Conservation (phyloP, 1,140 invertebrate species). For the Zophobas atratus region DNA sequence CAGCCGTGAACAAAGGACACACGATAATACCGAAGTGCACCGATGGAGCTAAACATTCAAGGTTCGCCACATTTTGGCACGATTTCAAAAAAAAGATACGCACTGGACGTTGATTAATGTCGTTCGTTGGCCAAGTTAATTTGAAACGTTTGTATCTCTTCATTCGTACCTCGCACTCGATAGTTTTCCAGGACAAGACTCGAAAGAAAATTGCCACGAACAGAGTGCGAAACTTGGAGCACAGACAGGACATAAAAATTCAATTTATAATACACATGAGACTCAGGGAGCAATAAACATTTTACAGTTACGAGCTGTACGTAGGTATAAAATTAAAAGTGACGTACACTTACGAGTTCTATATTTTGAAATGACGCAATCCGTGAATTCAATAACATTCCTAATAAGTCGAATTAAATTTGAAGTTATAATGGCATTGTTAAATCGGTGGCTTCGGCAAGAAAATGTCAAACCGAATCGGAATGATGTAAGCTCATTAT, state of each 20-base stretch:
- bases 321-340: constrained; percentile 26
- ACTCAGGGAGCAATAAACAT: not conserved
- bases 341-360: constrained; percentile 22
- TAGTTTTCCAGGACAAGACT: constrained; percentile 26
- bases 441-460: not conserved
- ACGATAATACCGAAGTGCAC: constrained; percentile 12
- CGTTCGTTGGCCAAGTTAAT: constrained; percentile 42
- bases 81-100: constrained; percentile 22
- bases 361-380: constrained; percentile 20
- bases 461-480: too few relatives aligned
- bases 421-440: not conserved
- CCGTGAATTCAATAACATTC: not conserved
- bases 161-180: constrained; percentile 20
- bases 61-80: constrained; percentile 32
- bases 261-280: constrained; percentile 8
- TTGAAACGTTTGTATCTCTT: constrained; percentile 25
- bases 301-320: constrained; percentile 21
- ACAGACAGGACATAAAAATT: constrained; percentile 1
- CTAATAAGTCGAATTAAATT: not conserved
- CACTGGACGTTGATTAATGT: constrained; percentile 34
- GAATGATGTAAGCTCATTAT: too few relatives aligned
- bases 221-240: too few relatives aligned
- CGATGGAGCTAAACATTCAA: not conserved
- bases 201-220: constrained; percentile 5
- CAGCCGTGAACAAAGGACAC: constrained; percentile 10